Evolutionary conservation across 2,113 vertebrate genomes (phyloP).

Genomic region (Ptilonorhynchus violaceus): DNA sequence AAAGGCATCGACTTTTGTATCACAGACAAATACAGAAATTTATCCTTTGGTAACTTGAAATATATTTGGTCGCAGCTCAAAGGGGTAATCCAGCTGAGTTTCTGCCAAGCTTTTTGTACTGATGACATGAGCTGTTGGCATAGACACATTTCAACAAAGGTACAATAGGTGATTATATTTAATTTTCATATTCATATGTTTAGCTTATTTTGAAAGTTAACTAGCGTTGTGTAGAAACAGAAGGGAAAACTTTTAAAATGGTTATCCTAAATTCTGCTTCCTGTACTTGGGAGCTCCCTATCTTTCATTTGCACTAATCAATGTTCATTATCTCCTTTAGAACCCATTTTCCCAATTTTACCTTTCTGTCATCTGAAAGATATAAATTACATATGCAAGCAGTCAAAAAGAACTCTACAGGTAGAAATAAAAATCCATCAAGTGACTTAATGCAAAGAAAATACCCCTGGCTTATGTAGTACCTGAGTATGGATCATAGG

Average conservation of each 20-base stretch:
- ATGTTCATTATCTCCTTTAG: background rate
- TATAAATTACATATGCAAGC: background rate
- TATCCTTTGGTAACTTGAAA: background rate
- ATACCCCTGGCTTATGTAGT: background rate
- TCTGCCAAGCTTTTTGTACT: background rate
- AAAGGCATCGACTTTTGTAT: background rate
- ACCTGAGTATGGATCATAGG: background rate
- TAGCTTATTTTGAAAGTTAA: background rate
- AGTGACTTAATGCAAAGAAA: background rate
- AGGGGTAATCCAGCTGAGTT: background rate
- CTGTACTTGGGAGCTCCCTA: background rate
- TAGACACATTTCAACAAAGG: background rate
- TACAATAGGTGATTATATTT: background rate
- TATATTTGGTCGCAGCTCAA: fast-evolving
- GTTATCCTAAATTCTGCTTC: background rate
- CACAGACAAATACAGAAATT: background rate
- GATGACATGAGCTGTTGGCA: background rate
- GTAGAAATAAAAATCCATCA: background rate
- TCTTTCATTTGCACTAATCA: background rate
- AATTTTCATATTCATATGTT: background rate
- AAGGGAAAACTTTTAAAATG: background rate
- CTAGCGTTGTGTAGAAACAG: background rate
- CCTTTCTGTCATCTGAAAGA: background rate
- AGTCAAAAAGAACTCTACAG: background rate
- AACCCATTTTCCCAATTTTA: background rate